These are phyloP conservation scores for Siniperca scherzeri DNA, from an alignment of 2,797 vertebrate species.

Conservation along the genomic window DNA sequence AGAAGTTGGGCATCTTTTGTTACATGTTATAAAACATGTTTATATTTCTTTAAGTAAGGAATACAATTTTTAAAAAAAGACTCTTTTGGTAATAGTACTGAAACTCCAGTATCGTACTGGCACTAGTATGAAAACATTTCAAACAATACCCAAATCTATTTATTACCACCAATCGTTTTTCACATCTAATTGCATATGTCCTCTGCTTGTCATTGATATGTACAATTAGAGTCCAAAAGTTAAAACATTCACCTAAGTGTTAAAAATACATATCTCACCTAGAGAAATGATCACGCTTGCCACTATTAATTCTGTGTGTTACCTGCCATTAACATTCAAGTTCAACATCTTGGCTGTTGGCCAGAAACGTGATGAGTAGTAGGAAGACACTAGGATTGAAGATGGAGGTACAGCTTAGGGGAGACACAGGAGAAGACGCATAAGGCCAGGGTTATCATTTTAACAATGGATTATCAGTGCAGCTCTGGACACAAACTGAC, in stretches of 20 bases:
- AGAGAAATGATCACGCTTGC: background rate
- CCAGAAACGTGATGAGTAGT: background rate
- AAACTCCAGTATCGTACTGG: background rate
- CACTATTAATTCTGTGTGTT: background rate
- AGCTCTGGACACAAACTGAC: constrained; percentile 14
- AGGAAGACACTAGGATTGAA: background rate
- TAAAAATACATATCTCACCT: background rate
- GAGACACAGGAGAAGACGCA: background rate
- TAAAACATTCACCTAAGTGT: background rate
- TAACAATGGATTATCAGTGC: background rate
- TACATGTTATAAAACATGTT: background rate
- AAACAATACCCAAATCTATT: background rate
- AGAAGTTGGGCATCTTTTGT: background rate
- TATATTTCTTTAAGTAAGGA: background rate
- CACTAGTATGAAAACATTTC: background rate
- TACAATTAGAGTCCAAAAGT: background rate
- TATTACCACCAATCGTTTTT: background rate
- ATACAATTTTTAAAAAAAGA: too few species aligned
- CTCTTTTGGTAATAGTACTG: background rate
- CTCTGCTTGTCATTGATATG: background rate
- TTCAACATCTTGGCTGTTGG: background rate
- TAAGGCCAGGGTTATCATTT: background rate
- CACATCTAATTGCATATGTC: background rate
- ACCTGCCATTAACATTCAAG: background rate
- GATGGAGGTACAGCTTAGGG: background rate